A percentile compares a stretch with the other conserved stretches of the same genome.
These are phyloP conservation scores for Numida meleagris DNA, from an alignment of 2,113 vertebrate genomes.

Conservation along the genomic window DNA sequence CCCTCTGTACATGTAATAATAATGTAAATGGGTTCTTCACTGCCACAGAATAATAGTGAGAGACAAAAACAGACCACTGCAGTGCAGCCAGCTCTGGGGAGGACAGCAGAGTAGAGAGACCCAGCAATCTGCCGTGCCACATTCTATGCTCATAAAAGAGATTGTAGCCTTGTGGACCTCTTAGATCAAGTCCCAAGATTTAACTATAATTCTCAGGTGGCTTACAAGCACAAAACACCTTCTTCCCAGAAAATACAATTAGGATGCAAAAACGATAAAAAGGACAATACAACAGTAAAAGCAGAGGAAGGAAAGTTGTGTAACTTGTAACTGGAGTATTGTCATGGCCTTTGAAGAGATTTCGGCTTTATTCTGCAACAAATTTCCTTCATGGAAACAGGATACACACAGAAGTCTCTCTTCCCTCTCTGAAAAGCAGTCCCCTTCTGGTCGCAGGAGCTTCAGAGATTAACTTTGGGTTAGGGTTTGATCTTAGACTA, in stretches of 20 bases:
- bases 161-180: not conserved
- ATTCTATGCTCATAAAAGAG: not conserved
- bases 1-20: not conserved
- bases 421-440: not conserved
- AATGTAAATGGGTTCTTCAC: not conserved
- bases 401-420: not conserved
- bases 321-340: not conserved
- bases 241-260: not conserved
- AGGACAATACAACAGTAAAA: not conserved
- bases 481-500: not conserved
- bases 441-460: not conserved
- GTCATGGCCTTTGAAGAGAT: not conserved
- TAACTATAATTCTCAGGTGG: not conserved
- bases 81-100: not conserved
- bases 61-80: not conserved
- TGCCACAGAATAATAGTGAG: not conserved
- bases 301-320: not conserved
- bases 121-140: not conserved
- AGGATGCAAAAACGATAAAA: not conserved
- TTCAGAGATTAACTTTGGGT: not conserved
- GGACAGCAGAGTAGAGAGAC: not conserved
- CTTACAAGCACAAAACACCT: not conserved
- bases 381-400: conserved; percentile 23
- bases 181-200: not conserved
- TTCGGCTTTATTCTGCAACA: not conserved